A percentile compares a stretch with the other conserved stretches of the same genome.
phyloP scores from a whole-genome alignment of 2,797 vertebrate genomes.

The Manis crassicaudata region DNA sequence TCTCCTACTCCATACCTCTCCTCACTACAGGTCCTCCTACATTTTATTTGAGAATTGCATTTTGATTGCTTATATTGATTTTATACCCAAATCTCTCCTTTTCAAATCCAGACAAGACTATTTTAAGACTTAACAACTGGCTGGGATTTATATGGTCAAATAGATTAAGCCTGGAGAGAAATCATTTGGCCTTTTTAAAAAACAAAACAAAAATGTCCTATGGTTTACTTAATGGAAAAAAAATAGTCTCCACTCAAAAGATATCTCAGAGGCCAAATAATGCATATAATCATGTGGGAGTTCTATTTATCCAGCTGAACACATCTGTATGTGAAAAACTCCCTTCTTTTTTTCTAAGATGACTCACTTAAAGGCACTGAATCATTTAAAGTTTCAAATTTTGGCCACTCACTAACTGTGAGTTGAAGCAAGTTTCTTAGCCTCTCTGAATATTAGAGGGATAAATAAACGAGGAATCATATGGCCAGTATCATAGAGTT shows the following conservation, averaged over 20 bases:
- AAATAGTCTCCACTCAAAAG: constrained; percentile 44
- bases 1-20: constrained; percentile 14
- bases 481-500: background rate
- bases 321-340: background rate
- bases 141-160: constrained; percentile 67
- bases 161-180: constrained; percentile 67
- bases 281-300: background rate
- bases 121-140: constrained; percentile 37
- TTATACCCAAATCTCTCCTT: constrained; percentile 68
- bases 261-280: constrained; percentile 39
- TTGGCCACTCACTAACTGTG: background rate
- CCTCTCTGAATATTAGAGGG: background rate
- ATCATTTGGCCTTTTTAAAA: background rate
- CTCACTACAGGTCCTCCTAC: constrained; percentile 38
- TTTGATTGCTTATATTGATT: constrained; percentile 72
- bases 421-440: background rate
- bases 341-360: constrained; percentile 52
- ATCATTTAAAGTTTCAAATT: background rate
- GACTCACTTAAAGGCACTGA: constrained; percentile 6
- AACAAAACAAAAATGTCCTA: constrained; percentile 50
- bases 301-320: background rate
- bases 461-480: background rate
- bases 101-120: constrained; percentile 57
- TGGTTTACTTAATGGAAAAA: constrained; percentile 30
- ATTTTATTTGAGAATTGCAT: constrained; percentile 55